Evolutionary conservation across 2,797 vertebrate genomes (phyloP).

Genomic region (Spheniscus humboldti): DNA sequence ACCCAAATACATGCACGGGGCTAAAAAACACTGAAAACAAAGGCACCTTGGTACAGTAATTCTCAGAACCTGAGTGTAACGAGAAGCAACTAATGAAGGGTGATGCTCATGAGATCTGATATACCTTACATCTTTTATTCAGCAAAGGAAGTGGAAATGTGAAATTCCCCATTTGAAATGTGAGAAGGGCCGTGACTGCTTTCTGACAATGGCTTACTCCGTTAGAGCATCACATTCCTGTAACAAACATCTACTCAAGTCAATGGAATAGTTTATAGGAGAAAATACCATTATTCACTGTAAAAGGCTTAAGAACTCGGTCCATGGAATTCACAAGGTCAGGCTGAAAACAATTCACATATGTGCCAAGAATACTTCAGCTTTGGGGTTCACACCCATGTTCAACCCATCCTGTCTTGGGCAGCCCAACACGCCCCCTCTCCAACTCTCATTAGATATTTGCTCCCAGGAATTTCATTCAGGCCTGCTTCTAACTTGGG

Average conservation of each 20-base stretch:
- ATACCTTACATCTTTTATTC: neutral
- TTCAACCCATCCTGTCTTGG: neutral
- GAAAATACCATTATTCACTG: neutral
- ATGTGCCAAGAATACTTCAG: neutral
- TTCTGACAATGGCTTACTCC: neutral
- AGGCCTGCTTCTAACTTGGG: neutral
- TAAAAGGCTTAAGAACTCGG: neutral
- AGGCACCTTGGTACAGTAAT: neutral
- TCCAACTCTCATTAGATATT: neutral
- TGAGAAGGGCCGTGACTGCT: neutral
- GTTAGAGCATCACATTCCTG: neutral
- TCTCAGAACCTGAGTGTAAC: neutral
- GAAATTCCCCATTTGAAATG: neutral
- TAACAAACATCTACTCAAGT: neutral
- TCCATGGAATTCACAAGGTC: rapidly evolving
- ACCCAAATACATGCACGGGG: neutral
- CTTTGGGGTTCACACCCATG: neutral
- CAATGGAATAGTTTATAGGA: neutral
- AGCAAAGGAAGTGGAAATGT: neutral
- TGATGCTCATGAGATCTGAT: neutral
- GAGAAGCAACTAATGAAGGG: neutral
- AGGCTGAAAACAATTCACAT: neutral
- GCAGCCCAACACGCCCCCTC: neutral
- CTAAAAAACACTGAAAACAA: neutral
- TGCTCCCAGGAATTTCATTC: neutral